These are phyloP conservation scores for Poeciliopsis presidionis DNA, from an alignment of 2,797 vertebrate species.

Conservation along the genomic window DNA sequence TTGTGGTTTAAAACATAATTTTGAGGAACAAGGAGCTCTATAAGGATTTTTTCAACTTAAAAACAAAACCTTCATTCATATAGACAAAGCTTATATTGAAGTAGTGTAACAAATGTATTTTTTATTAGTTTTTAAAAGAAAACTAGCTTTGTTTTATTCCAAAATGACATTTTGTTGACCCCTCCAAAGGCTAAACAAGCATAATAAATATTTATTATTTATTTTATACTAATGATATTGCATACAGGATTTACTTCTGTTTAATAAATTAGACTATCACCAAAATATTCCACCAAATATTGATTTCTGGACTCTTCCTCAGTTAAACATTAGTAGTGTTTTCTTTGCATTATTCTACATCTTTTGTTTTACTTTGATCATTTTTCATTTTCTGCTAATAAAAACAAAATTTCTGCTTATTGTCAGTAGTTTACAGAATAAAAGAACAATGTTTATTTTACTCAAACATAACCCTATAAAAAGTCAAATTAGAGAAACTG, in stretches of 20 bases:
- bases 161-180: not conserved
- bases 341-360: too few relatives aligned
- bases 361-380: too few relatives aligned
- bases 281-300: too few relatives aligned
- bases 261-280: not conserved
- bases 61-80: not conserved
- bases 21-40: not conserved
- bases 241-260: not conserved
- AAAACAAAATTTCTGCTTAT: too few relatives aligned
- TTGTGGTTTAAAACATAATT: not conserved
- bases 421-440: too few relatives aligned
- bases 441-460: too few relatives aligned
- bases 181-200: not conserved
- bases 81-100: not conserved
- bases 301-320: too few relatives aligned
- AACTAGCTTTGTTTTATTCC: not conserved
- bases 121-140: not conserved
- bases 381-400: too few relatives aligned
- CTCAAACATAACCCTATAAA: too few relatives aligned
- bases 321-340: too few relatives aligned
- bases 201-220: not conserved
- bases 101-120: not conserved
- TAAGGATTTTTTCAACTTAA: not conserved
- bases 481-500: too few relatives aligned
- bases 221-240: not conserved